Percentiles rank a stretch among this genome's conserved stretches.
Conservation (phyloP, 1,140 invertebrate genomes). For the Sarcophaga peregrina region DNA sequence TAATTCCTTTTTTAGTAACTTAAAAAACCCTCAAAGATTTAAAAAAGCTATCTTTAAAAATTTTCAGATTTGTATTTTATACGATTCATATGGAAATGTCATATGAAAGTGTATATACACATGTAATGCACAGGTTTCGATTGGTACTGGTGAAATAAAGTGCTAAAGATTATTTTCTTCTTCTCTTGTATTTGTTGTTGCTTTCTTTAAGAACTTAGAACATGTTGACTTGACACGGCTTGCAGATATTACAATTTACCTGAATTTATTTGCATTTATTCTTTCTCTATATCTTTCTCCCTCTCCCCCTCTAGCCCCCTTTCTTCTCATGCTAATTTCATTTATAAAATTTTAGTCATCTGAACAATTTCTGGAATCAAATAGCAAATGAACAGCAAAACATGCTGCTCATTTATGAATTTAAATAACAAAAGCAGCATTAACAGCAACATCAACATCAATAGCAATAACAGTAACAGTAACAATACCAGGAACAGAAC, state of each 20-base stretch:
- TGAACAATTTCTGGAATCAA: not conserved
- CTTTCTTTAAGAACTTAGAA: not conserved
- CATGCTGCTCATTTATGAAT: slow-evolving; percentile 30
- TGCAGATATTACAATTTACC: slow-evolving; percentile 26
- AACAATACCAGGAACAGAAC: too few relatives aligned
- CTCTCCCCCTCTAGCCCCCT: too few relatives aligned
- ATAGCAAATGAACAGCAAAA: not conserved
- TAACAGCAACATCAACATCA: not conserved
- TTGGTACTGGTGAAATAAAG: not conserved
- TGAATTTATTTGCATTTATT: not conserved
- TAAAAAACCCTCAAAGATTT: too few relatives aligned
- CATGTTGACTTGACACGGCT: slow-evolving; percentile 11
- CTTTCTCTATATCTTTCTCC: not conserved
- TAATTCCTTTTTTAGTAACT: too few relatives aligned
- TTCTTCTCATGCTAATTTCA: not conserved
- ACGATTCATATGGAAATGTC: too few relatives aligned
- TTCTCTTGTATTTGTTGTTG: not conserved
- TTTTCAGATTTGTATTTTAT: too few relatives aligned
- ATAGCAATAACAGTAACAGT: too few relatives aligned
- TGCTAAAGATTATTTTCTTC: not conserved
- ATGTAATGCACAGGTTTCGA: too few relatives aligned
- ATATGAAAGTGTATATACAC: too few relatives aligned
- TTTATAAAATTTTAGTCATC: slow-evolving; percentile 2
- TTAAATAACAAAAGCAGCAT: slow-evolving; percentile 29
- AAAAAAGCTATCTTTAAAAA: too few relatives aligned